phyloP scores from a whole-genome alignment of 2,888 invertebrate genomes.

The Heliconius ethilla region DNA sequence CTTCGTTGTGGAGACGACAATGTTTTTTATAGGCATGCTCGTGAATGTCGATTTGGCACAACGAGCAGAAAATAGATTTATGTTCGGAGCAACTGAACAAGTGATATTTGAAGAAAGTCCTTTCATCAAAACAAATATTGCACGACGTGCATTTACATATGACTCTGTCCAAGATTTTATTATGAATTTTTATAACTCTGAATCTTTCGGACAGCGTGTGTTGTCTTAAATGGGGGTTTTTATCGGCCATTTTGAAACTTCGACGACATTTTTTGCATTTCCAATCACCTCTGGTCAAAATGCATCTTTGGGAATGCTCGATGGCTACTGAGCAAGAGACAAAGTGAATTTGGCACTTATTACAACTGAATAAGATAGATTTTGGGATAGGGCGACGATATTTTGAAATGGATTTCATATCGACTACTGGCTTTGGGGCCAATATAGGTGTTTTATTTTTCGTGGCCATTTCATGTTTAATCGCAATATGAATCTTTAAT shows the following conservation, averaged over 20 bases:
- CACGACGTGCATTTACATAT: constrained; percentile 57
- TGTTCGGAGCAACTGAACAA: constrained; percentile 41
- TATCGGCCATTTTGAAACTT: constrained; percentile 49
- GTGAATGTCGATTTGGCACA: constrained; percentile 50
- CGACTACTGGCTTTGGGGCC: neutral
- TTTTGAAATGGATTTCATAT: neutral
- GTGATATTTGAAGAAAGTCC: constrained; percentile 49
- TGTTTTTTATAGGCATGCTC: constrained; percentile 42
- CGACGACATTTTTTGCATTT: constrained; percentile 51
- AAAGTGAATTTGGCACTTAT: constrained; percentile 46
- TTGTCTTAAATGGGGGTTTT: constrained; percentile 51
- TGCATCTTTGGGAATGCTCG: constrained; percentile 40
- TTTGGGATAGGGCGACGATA: constrained; percentile 37
- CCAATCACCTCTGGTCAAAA: constrained; percentile 34
- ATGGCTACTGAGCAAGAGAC: constrained; percentile 35
- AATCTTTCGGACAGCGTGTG: constrained; percentile 52
- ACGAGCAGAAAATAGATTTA: constrained; percentile 42
- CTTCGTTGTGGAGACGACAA: constrained; percentile 41
- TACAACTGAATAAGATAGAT: constrained; percentile 44
- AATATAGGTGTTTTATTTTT: neutral
- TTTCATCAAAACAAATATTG: constrained; percentile 52
- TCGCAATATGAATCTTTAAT: constrained; percentile 37
- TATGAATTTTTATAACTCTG: constrained; percentile 49
- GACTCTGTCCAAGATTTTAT: constrained; percentile 47
- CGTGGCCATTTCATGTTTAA: constrained; percentile 25